A percentile compares a stretch with the other conserved stretches of the same genome.
phyloP scores from a whole-genome alignment of 2,113 vertebrate species.

The Anser brachyrhynchus region DNA sequence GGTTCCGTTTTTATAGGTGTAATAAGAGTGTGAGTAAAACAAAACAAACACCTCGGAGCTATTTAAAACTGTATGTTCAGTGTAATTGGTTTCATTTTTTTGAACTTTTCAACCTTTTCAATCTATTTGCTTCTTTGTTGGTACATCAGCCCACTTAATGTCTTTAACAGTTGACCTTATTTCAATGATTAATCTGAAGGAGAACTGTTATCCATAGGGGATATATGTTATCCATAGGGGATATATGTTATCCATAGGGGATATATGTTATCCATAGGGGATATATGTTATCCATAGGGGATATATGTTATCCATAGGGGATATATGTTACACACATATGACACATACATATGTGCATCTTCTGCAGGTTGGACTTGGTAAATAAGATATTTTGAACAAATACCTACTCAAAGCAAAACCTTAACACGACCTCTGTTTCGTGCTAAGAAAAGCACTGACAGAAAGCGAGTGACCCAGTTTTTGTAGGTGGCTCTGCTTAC shows the following conservation, averaged over 20 bases:
- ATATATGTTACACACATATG: neutral
- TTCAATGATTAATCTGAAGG: neutral
- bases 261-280: neutral
- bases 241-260: neutral
- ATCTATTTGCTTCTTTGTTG: neutral
- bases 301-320: neutral
- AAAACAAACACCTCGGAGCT: neutral
- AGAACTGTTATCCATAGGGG: neutral
- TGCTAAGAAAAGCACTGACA: neutral
- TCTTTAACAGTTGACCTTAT: neutral
- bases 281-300: neutral
- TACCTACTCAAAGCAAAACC: neutral
- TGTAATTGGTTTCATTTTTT: neutral
- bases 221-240: neutral
- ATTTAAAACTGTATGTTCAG: neutral
- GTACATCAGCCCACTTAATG: rapidly evolving
- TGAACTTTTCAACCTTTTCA: neutral
- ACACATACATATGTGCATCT: neutral
- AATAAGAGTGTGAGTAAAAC: neutral
- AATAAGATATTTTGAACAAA: neutral
- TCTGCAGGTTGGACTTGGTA: neutral
- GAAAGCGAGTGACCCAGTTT: neutral
- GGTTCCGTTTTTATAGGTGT: neutral
- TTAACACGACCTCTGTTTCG: neutral
- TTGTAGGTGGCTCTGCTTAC: slow-evolving; percentile 1